Percentiles rank a stretch among this genome's conserved stretches.
These are phyloP conservation scores for Eidolon helvum DNA, from an alignment of 2,113 vertebrate genomes.

Conservation along the genomic window DNA sequence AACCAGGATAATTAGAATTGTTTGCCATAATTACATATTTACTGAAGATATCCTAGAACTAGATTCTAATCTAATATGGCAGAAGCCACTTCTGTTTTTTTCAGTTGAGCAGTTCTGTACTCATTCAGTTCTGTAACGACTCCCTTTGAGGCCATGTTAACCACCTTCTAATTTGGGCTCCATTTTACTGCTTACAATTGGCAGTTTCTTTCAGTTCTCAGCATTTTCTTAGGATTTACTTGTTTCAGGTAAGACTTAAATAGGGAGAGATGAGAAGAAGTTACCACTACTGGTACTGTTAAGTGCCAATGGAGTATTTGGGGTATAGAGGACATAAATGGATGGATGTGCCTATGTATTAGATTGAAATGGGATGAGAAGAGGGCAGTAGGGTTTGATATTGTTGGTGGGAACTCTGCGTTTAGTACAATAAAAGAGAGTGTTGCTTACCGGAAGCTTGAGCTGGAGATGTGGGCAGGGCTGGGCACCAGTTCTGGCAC, in stretches of 20 bases:
- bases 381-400: not conserved
- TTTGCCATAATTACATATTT: not conserved
- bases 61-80: not conserved
- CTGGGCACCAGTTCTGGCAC: not conserved
- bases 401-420: not conserved
- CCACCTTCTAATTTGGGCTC: not conserved
- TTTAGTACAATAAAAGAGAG: not conserved
- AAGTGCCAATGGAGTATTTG: not conserved
- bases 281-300: not conserved
- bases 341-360: not conserved
- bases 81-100: not conserved
- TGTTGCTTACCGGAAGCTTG: not conserved
- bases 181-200: not conserved
- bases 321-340: not conserved
- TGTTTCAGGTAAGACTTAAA: slow-evolving; percentile 13
- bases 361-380: not conserved
- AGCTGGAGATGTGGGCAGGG: not conserved
- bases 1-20: not conserved
- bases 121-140: not conserved
- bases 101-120: not conserved
- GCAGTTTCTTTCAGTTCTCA: not conserved
- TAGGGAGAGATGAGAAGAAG: not conserved
- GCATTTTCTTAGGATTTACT: not conserved
- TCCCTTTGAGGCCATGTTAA: not conserved
- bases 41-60: not conserved